Evolutionary conservation across 2,113 vertebrate species (phyloP).

Genomic region (Percopsis transmontana): DNA sequence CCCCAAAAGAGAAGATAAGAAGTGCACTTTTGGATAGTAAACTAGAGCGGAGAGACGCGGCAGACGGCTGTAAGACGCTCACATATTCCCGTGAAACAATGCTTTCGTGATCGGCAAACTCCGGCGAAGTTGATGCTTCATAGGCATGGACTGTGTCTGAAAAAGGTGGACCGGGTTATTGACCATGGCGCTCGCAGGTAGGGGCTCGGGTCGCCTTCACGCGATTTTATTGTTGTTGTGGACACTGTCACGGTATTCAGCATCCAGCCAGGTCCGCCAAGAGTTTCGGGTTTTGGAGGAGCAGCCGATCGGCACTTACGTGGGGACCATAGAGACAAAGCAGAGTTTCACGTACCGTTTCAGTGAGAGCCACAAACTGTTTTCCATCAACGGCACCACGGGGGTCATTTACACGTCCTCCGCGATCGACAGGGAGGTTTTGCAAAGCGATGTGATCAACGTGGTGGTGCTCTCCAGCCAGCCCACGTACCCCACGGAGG

Average conservation of each 20-base stretch:
- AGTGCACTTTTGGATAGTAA: constrained; percentile 32
- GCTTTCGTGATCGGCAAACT: constrained; percentile 40
- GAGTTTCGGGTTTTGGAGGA: constrained; percentile 94
- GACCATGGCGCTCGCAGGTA: constrained; percentile 76
- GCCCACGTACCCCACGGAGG: constrained; percentile 96
- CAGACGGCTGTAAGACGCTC: background rate
- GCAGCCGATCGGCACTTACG: constrained; percentile 90
- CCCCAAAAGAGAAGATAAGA: constrained; percentile 26
- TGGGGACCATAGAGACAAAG: constrained; percentile 90
- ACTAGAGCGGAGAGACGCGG: constrained; percentile 16
- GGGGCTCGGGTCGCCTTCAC: constrained; percentile 54
- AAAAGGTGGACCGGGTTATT: constrained; percentile 55
- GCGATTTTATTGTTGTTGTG: constrained; percentile 72
- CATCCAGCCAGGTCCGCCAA: constrained; percentile 87
- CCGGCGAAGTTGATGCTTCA: constrained; percentile 69
- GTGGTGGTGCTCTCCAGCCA: constrained; percentile 97
- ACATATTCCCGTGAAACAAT: constrained; percentile 58
- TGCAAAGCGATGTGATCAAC: constrained; percentile 90
- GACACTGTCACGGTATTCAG: constrained; percentile 70
- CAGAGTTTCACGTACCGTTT: constrained; percentile 94
- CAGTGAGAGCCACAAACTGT: constrained; percentile 93
- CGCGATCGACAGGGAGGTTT: constrained; percentile 90
- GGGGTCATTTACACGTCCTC: constrained; percentile 89
- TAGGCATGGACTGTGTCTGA: constrained; percentile 58
- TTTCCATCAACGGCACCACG: constrained; percentile 88